A percentile compares a stretch with the other conserved stretches of the same genome.
Conservation (phyloP, 2,888 invertebrate genomes). For the Eupithecia vulgata region DNA sequence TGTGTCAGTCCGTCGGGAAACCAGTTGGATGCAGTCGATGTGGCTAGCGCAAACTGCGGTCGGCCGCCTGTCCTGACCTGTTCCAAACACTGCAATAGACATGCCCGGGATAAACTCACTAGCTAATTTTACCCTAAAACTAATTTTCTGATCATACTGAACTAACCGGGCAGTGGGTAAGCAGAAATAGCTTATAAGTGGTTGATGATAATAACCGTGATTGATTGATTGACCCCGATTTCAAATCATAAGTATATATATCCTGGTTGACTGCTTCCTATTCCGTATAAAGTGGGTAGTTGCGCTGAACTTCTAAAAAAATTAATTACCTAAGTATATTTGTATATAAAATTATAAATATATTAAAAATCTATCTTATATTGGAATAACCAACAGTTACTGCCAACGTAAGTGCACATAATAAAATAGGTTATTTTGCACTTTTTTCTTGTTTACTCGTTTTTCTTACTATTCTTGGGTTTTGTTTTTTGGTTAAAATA, state of each 20-base stretch:
- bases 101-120: constrained; percentile 71
- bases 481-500: no score
- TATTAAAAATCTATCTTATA: neutral
- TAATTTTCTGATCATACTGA: constrained; percentile 65
- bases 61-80: constrained; percentile 68
- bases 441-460: no score
- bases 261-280: neutral
- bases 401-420: no score
- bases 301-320: neutral
- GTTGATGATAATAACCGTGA: constrained; percentile 24
- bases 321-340: neutral
- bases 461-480: no score
- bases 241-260: neutral
- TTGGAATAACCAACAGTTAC: neutral
- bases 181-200: constrained; percentile 38
- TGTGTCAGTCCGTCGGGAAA: constrained; percentile 66
- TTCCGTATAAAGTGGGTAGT: neutral
- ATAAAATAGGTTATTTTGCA: neutral
- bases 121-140: constrained; percentile 71
- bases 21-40: constrained; percentile 74
- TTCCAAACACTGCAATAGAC: constrained; percentile 73
- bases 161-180: constrained; percentile 43
- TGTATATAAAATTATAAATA: no score
- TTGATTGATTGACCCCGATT: constrained; percentile 9
- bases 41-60: constrained; percentile 73